Base-by-base conservation (phyloP, 2,888 invertebrate genomes). In the Melieria crassipennis region DNA sequence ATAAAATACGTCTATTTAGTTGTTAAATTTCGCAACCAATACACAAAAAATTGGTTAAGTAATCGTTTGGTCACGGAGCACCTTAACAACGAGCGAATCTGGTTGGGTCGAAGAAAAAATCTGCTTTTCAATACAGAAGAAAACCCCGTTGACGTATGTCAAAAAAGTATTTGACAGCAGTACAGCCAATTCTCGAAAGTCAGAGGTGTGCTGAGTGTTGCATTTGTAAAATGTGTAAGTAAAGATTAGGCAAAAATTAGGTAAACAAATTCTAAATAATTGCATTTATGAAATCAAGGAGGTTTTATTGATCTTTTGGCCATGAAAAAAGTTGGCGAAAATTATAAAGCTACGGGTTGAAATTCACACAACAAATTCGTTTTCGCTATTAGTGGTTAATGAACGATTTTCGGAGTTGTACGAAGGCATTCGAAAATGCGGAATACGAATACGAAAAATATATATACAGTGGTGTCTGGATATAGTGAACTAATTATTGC, bases 21-120 rank as follows among this genome's bases (percentile, higher is more conserved):
- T 13, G 30, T 69, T 16, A 46, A n/a, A 61, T 62, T 48, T 10
- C 50, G 50, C 47, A 56, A 48, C 56, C 43, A 71, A 60, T 45
- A 50, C 13, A 61, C 6, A 57, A 50, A 65, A 70, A 65, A 64
- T 56, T 75, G 70, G 74, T 79, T 78, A 78, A 79, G 78, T 79
- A 79, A 79, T 78, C 76, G 71, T 5, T 69, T 61, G 52, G 13
- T 50, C 64, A 43, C 9, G 42, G 10, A 67, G 45, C 46, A 71
- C 73, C 73, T 73, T 55, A 60, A 43, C 6, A 65, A 5, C 30
- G 30, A 30, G 30, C 30, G 13, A 52, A 6, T 52, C 52, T 52
- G 52, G 9, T 30, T 30, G 30, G 30, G 30, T 30, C 2, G 30
- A 30, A 30, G 30, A 30, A 30, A 30, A 30, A 30, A 30, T 30